Conservation (phyloP, 2,113 vertebrate genomes). For the Natator depressus region DNA sequence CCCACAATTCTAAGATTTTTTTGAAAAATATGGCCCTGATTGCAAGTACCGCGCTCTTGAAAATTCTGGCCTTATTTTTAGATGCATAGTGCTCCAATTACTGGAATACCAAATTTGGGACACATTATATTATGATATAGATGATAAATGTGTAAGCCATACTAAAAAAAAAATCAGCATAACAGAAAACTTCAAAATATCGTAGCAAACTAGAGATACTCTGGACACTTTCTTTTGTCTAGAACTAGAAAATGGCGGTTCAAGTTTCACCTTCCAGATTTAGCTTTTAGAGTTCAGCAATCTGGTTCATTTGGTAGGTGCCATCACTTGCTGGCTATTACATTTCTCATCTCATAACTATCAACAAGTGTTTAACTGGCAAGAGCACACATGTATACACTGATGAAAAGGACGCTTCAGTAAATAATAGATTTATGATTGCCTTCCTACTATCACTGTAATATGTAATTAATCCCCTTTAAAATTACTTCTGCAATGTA, state of each 20-base stretch:
- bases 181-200: not conserved
- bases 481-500: not conserved
- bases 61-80: not conserved
- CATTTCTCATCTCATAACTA: not conserved
- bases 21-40: not conserved
- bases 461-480: not conserved
- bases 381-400: not conserved
- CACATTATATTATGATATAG: not conserved
- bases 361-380: not conserved
- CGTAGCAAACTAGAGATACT: not conserved
- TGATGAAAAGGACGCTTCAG: not conserved
- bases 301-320: not conserved
- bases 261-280: not conserved
- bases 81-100: not conserved
- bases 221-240: not conserved
- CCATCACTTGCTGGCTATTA: not conserved
- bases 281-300: not conserved
- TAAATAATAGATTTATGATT: not conserved
- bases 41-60: not conserved
- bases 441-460: accelerated
- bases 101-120: not conserved
- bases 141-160: accelerated
- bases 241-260: not conserved
- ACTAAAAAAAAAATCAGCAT: not conserved
- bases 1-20: not conserved